Conservation (phyloP, 2,797 vertebrate species). For the Okamejei kenojei region DNA sequence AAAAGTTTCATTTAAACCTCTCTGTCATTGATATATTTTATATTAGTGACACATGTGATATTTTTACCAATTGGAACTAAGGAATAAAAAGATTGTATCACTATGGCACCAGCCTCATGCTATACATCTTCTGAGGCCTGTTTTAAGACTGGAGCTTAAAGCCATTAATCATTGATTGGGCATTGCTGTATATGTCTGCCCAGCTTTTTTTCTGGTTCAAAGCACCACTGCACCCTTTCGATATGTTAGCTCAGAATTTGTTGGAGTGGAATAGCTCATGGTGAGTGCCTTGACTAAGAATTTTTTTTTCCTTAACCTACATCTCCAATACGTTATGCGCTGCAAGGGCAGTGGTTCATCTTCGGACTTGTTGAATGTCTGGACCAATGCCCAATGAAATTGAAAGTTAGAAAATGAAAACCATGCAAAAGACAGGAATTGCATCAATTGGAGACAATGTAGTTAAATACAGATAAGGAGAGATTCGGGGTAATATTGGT, state of each 20-base stretch:
- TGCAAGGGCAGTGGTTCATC: background rate
- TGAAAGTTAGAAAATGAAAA: background rate
- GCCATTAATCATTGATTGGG: constrained; percentile 6
- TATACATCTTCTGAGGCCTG: background rate
- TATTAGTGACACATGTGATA: background rate
- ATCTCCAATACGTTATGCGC: background rate
- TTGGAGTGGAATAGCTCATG: no score
- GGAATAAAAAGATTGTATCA: background rate
- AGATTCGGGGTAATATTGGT: no score
- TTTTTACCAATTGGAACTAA: background rate
- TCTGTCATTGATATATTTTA: background rate
- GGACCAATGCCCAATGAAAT: background rate
- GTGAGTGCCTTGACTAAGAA: background rate
- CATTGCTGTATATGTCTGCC: background rate
- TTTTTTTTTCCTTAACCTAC: background rate
- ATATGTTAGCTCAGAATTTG: background rate
- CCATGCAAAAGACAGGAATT: background rate
- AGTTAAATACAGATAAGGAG: no score
- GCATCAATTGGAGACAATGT: background rate
- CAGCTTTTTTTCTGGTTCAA: background rate
- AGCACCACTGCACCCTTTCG: background rate
- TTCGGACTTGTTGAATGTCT: background rate
- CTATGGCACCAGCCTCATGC: background rate
- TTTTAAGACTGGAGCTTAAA: background rate
- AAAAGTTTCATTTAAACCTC: constrained; percentile 12